These are phyloP conservation scores for Echiichthys vipera DNA, from an alignment of 2,797 vertebrate genomes.

Conservation along the genomic window DNA sequence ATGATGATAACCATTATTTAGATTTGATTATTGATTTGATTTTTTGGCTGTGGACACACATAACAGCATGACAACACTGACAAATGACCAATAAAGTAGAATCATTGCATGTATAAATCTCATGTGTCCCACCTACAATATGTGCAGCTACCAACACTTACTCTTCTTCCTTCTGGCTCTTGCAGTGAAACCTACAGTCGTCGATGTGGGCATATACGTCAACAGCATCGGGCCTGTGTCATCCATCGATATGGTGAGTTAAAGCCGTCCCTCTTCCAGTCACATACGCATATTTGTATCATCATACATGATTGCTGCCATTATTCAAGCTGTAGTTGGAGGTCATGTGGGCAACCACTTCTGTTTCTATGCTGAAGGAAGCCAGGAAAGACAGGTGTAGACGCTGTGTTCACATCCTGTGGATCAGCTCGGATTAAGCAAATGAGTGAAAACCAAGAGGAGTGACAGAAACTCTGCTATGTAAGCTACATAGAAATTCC, in stretches of 20 bases:
- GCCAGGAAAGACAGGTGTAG: slow-evolving; percentile 57
- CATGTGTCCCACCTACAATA: slow-evolving; percentile 10
- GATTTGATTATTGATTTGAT: slow-evolving; percentile 33
- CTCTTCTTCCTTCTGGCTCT: slow-evolving; percentile 58
- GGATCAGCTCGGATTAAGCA: slow-evolving; percentile 58
- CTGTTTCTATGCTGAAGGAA: slow-evolving; percentile 12
- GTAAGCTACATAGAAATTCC: slow-evolving; percentile 19
- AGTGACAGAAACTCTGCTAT: neutral
- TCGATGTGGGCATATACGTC: slow-evolving; percentile 96
- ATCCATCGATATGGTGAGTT: slow-evolving; percentile 99
- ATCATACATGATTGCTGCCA: slow-evolving; percentile 23
- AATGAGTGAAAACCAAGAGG: slow-evolving; percentile 14
- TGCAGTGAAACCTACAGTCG: slow-evolving; percentile 95
- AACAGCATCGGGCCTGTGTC: slow-evolving; percentile 99
- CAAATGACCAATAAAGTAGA: slow-evolving; percentile 14
- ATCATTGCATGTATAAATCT: slow-evolving; percentile 15
- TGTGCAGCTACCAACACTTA: slow-evolving; percentile 35
- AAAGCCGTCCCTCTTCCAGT: neutral
- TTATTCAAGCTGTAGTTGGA: slow-evolving; percentile 32
- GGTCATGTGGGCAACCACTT: slow-evolving; percentile 16
- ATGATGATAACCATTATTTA: slow-evolving; percentile 28
- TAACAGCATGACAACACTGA: slow-evolving; percentile 16
- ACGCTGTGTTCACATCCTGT: neutral
- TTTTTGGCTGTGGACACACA: neutral
- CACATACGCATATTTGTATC: slow-evolving; percentile 15